phyloP scores from a whole-genome alignment of 2,888 invertebrate species.

The Cheiracanthium punctorium region DNA sequence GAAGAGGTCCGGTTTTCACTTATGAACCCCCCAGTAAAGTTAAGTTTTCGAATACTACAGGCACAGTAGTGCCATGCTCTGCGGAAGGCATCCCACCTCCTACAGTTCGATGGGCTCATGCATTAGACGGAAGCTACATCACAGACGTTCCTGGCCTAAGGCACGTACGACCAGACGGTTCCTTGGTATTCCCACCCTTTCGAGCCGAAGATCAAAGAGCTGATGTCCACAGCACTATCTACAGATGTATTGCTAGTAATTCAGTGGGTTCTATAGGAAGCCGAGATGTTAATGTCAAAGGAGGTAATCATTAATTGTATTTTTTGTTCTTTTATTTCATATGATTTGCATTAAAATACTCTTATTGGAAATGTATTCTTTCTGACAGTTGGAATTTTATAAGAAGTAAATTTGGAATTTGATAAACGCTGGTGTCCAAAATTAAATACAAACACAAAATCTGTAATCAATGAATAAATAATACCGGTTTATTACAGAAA shows the following conservation, averaged over 20 bases:
- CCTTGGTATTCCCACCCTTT: slow-evolving; percentile 95
- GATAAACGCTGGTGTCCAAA: no score
- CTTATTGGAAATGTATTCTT: no score
- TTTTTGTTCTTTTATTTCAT: no score
- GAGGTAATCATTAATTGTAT: no score
- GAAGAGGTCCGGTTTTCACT: slow-evolving; percentile 70
- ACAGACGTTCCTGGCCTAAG: slow-evolving; percentile 69
- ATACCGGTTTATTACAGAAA: no score
- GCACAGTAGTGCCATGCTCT: slow-evolving; percentile 69
- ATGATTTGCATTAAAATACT: no score
- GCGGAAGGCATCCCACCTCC: slow-evolving; percentile 64
- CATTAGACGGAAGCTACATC: slow-evolving; percentile 63
- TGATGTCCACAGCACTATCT: slow-evolving; percentile 94
- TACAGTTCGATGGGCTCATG: slow-evolving; percentile 64
- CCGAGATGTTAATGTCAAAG: slow-evolving; percentile 93
- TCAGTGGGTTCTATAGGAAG: slow-evolving; percentile 93
- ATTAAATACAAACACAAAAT: no score
- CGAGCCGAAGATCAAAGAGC: slow-evolving; percentile 93
- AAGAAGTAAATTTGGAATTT: no score
- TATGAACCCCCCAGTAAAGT: slow-evolving; percentile 69
- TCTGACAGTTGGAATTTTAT: no score
- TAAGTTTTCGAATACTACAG: slow-evolving; percentile 70
- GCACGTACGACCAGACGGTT: slow-evolving; percentile 81
- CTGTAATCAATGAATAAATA: no score
- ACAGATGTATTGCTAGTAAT: slow-evolving; percentile 93